Conservation (phyloP, 1,140 invertebrate genomes). For the Papilio dardanus region DNA sequence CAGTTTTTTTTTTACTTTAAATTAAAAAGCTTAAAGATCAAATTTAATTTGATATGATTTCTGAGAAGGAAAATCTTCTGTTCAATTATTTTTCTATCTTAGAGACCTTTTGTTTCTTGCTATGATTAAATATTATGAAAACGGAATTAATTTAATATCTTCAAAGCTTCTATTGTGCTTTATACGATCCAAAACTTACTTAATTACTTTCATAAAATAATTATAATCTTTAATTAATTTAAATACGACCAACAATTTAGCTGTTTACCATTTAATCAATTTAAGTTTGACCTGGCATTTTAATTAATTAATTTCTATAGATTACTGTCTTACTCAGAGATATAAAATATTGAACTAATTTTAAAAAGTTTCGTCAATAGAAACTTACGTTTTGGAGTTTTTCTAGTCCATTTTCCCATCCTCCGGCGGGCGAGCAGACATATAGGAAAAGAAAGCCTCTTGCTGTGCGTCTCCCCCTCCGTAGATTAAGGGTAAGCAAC, state of each 20-base stretch:
- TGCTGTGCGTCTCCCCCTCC: no score
- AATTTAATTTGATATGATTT: neutral
- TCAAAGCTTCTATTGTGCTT: conserved; percentile 11
- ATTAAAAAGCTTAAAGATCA: neutral
- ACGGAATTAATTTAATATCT: conserved; percentile 8
- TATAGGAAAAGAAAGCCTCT: no score
- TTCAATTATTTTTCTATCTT: conserved; percentile 18
- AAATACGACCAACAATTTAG: neutral
- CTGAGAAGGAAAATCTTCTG: neutral
- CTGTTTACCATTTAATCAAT: neutral
- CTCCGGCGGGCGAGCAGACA: no score
- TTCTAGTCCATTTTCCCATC: no score
- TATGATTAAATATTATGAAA: conserved; percentile 4
- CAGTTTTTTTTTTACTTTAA: neutral
- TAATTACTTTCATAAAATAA: conserved; percentile 1
- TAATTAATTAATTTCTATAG: no score
- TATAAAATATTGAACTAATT: no score
- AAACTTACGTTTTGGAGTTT: no score
- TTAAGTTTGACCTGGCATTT: no score
- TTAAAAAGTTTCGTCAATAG: no score
- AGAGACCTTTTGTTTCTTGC: neutral
- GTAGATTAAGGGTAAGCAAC: no score
- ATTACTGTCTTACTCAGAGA: no score
- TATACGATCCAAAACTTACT: neutral
- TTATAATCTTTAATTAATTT: conserved; percentile 1